These are phyloP conservation scores for Salmo trutta DNA, from an alignment of 2,797 vertebrate genomes.

Conservation along the genomic window DNA sequence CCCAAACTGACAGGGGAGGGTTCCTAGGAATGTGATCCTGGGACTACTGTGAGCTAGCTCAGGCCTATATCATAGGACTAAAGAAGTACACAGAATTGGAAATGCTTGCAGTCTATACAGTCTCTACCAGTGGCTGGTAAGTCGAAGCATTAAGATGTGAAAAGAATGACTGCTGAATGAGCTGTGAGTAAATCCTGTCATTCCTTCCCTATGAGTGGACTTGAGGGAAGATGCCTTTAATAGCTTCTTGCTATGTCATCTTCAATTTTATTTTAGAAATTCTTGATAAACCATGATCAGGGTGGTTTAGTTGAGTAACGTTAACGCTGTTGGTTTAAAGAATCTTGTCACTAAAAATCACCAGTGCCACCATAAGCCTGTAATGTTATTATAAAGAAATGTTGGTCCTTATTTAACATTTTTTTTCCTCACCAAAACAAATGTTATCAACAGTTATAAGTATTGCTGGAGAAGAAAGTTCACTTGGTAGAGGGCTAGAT, in stretches of 20 bases:
- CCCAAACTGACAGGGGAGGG: conserved; percentile 16
- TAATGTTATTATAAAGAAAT: conserved; percentile 17
- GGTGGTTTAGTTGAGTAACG: conserved; percentile 42
- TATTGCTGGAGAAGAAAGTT: conserved; percentile 56
- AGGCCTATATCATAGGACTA: conserved; percentile 7
- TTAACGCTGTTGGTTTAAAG: conserved; percentile 19
- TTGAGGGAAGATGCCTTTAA: not conserved
- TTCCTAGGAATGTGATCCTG: not conserved
- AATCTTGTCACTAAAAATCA: conserved; percentile 42
- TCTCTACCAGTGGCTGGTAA: conserved; percentile 19
- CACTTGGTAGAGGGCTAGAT: conserved; percentile 52
- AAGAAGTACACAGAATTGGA: conserved; percentile 23
- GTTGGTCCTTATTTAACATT: conserved; percentile 3
- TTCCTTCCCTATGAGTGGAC: conserved; percentile 24
- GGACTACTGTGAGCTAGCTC: not conserved
- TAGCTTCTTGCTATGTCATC: not conserved
- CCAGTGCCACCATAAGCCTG: conserved; percentile 52
- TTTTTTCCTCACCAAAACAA: not conserved
- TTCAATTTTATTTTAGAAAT: not conserved
- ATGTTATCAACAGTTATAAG: conserved; percentile 45
- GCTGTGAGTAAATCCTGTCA: not conserved
- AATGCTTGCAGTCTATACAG: not conserved
- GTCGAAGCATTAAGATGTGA: conserved; percentile 1
- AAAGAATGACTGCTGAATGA: conserved; percentile 19
- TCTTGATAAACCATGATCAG: conserved; percentile 24